Percentiles rank a stretch among this genome's conserved stretches.
These are phyloP conservation scores for Chlorospingus flavigularis DNA, from an alignment of 2,797 vertebrate species.

Conservation along the genomic window DNA sequence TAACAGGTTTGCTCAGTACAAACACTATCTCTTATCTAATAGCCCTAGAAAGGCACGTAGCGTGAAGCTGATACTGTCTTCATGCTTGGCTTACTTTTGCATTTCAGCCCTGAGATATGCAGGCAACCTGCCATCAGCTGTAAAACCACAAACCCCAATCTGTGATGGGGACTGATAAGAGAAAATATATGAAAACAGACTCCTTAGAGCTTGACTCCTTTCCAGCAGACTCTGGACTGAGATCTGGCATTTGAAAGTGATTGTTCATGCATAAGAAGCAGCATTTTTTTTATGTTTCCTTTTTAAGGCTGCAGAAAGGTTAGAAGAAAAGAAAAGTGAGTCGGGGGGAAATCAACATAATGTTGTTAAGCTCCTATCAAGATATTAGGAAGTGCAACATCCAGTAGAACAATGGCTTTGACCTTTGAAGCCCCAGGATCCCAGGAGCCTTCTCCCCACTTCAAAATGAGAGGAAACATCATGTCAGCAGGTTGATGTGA, in stretches of 20 bases:
- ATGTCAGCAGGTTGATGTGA: not conserved
- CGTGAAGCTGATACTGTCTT: constrained; percentile 48
- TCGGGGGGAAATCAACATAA: not conserved
- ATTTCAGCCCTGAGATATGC: constrained; percentile 43
- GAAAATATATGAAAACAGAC: constrained; percentile 45
- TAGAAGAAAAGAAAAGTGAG: not conserved
- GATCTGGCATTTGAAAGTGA: constrained; percentile 50
- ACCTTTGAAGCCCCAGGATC: not conserved
- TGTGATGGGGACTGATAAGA: constrained; percentile 23
- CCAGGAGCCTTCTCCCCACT: not conserved
- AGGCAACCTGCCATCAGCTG: constrained; percentile 46
- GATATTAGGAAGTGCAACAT: not conserved
- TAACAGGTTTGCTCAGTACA: constrained; percentile 35
- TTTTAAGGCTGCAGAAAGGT: constrained; percentile 13
- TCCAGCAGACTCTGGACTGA: constrained; percentile 51
- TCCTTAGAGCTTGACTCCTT: constrained; percentile 51
- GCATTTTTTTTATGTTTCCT: not conserved
- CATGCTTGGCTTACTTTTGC: constrained; percentile 42
- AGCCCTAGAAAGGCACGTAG: constrained; percentile 44
- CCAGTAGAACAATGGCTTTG: constrained; percentile 36
- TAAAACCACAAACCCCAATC: constrained; percentile 20
- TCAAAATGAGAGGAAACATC: constrained; percentile 30
- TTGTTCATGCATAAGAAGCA: constrained; percentile 45
- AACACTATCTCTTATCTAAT: constrained; percentile 51
- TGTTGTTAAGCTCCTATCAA: not conserved